Base-by-base conservation (phyloP, 35 echinoderm and acorn worm species). In the Eucidaris tribuloides region DNA sequence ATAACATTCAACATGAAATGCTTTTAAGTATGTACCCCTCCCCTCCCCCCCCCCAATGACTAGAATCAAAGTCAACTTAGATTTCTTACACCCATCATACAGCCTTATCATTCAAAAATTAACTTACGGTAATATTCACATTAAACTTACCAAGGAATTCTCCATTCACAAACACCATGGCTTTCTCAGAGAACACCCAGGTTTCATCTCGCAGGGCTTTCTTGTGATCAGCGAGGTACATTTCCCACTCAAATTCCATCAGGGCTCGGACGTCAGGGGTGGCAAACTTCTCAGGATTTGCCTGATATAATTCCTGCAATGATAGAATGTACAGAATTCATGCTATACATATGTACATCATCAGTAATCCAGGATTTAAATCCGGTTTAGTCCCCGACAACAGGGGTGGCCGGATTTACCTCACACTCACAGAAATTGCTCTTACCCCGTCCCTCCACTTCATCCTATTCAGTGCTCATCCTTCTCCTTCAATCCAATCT, bases 181-280 rank as follows among this genome's bases (percentile, higher is more conserved):
- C 87, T 56, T 93, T 93, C 9, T 93, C 86, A 27, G 65, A 52
- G 61, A 98, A 93, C 3, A 83, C 95, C 95, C 95, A 98, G 34
- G 80, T 93, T 59, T 98, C 95, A 71, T 91, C 95, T 71, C 79
- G 80, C 41, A 90, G 42, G 13, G 82, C 83, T 33, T 98, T 92
- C 74, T 56, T 88, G 35, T 98, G 70, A 59, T 90, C 86, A 15
- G 85, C 83, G 7, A 92, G 62, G 49, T 89, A 98, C 50, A 90
- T 19, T 7, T 90, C 72, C 95, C 95, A 98, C 27, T 92, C 90
- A 93, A 98, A 98, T 54, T 98, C 95, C 3, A 98, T 59, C 2
- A 98, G 56, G 42, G 82, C 90, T 83, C 27, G 9, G 17, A 89
- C 76, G 7, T 83, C 44, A 29, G 95, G 95, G 41, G 87, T 65